Base-by-base conservation (phyloP, 2,113 vertebrate genomes). In the Cryptotis parvus region DNA sequence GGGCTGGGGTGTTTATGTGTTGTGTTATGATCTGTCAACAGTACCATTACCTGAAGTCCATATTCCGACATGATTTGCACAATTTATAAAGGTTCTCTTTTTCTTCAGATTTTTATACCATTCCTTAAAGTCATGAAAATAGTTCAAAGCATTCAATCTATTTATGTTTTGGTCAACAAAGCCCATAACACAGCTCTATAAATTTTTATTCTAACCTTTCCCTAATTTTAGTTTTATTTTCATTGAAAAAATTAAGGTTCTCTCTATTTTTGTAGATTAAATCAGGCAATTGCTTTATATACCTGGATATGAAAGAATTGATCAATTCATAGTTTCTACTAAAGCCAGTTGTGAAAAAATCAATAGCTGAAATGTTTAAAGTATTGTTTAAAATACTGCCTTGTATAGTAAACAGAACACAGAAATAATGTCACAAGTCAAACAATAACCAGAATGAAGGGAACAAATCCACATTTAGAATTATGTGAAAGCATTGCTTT, bases 361-460 rank as follows among this genome's bases (percentile, higher is more conserved):
- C 70, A 43, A 65, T 82, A 85, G 14, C 65, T 89, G 73, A 84
- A 94, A 91, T 35, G 41, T 91, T 78, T 85, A n/a, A 66, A 35
- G 29, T 33, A 66, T 27, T 29, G 8, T 58, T 78, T 78, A 81
- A 96, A 92, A 93, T 63, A 63, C 63, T 68, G 37, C 16, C 49
- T 73, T 72, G 4, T 39, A 68, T 2, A 84, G 29, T 39, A 84
- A 83, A 49, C 26, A 89, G 55, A 91, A 68, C 52, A 15, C 20
- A 84, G 55, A 0, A n/a, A 80, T 18, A n/a, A 80, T 18, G 10
- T 49, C 45, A 49, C 45, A 49, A 49, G 45, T 49, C 9, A 49
- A 49, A 49, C 45, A 49, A 49, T 49, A 49, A 49, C 45, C 45
- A 49, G 45, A 49, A 49, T 12, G 14, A 72, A 26, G 43, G 3